phyloP scores from a whole-genome alignment of 2,797 vertebrate genomes.

The Dicrostonyx torquatus region DNA sequence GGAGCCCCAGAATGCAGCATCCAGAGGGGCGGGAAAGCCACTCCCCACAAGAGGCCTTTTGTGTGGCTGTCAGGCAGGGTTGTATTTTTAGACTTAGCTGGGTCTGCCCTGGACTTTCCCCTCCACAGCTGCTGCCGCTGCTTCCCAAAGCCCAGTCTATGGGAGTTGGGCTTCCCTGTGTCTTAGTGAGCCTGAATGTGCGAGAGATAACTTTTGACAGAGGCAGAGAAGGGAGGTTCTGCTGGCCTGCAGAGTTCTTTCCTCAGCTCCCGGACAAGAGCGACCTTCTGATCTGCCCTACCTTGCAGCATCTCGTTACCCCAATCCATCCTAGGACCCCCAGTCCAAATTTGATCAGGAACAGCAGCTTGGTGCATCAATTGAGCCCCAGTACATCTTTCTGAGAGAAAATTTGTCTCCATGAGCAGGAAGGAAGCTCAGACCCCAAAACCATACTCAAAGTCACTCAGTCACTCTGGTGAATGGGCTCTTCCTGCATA shows the following conservation, averaged over 20 bases:
- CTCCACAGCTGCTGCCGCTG: constrained; percentile 19
- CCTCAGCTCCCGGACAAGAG: not conserved
- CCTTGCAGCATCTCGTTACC: not conserved
- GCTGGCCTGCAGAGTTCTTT: not conserved
- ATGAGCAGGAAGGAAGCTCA: not conserved
- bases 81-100: not conserved
- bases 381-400: not conserved
- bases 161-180: not conserved
- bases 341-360: not conserved
- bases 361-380: rapidly evolving
- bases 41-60: constrained; percentile 1
- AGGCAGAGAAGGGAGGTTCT: not conserved
- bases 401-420: not conserved
- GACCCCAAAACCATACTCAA: not conserved
- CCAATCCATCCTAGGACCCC: rapidly evolving
- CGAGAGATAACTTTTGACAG: not conserved
- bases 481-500: not conserved
- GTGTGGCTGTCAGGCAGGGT: not conserved
- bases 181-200: not conserved
- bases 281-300: not conserved
- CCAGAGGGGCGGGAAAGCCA: not conserved
- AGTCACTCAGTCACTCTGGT: not conserved
- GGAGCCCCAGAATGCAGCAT: not conserved
- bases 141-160: not conserved
- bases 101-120: not conserved